Evolutionary conservation across 2,888 invertebrate species (phyloP), one percentile per base, ranked within the genome.

Genomic region (Dicycla oo): DNA sequence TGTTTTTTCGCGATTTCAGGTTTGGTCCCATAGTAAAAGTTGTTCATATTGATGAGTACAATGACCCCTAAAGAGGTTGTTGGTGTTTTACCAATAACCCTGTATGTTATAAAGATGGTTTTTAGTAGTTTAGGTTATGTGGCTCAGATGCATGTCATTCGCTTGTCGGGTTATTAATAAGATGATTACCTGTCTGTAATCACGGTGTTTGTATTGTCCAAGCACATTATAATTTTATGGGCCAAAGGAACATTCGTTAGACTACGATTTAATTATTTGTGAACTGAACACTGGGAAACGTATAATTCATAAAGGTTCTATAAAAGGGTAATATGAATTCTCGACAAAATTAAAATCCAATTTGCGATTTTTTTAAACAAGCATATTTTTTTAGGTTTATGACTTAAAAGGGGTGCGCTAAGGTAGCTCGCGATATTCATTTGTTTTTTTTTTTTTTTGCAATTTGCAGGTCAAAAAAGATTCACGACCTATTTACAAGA

Each of bases 221-320:
- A 73, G 20, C 66, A 80, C 63, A 40, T 66, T 23, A 51, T 30
- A 43, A 67, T 54, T n/a, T n/a, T 63, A 75, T 45, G 80, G 80
- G 74, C 80, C 80, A 77, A 77, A 56, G 20, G 73, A 67, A 63
- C 65, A 58, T 45, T 73, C 49, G 57, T 43, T 78, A 71, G 72
- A 61, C 23, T 71, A 38, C 54, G 18, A 76, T 65, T 51, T 56
- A 65, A 47, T 47, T 30, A 61, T 34, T 57, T 75, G 51, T 56
- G 38, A 70, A 45, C 54, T 73, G 56, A 65, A 26, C 15, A 26
- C 38, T 20, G 45, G 54, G 8, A 34, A 53, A 43, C 4, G 47
- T 45, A 38, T 43, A 67, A 34, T 43, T 23, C 30, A 43, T 43
- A 2, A 30, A 8, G 13, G 30, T 62, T 34, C 6, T n/a, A n/a